A percentile compares a stretch with the other conserved stretches of the same genome.
phyloP scores from a whole-genome alignment of 2,113 vertebrate species.

The Cheilinus undulatus region DNA sequence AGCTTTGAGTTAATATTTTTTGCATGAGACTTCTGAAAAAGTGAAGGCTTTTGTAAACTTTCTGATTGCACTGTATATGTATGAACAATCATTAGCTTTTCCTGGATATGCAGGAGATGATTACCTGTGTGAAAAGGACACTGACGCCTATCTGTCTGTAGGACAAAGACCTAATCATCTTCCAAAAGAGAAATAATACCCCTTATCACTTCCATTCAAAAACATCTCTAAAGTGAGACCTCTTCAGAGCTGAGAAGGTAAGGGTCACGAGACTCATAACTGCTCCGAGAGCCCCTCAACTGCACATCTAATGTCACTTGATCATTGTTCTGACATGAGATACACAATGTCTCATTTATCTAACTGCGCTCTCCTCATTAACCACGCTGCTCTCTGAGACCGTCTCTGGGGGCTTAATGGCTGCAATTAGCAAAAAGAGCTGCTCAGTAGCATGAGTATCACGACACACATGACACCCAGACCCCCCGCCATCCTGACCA shows the following conservation, averaged over 20 bases:
- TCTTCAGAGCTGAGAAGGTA: background rate
- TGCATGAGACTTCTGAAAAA: too few species aligned
- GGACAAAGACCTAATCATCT: slow-evolving; percentile 62
- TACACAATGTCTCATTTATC: slow-evolving; percentile 74
- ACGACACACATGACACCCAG: slow-evolving; percentile 44
- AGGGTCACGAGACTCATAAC: slow-evolving; percentile 23
- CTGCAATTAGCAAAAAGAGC: slow-evolving; percentile 76
- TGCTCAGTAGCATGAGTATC: slow-evolving; percentile 40
- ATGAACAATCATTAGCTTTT: background rate
- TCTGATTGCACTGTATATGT: background rate
- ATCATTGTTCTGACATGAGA: slow-evolving; percentile 64
- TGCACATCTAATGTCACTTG: slow-evolving; percentile 36
- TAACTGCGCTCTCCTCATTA: slow-evolving; percentile 72
- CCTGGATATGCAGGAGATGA: background rate
- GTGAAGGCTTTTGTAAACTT: too few species aligned
- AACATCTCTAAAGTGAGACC: background rate
- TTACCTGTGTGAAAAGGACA: background rate
- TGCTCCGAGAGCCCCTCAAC: slow-evolving; percentile 33
- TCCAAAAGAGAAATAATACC: slow-evolving; percentile 35
- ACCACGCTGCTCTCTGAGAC: slow-evolving; percentile 44
- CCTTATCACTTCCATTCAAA: slow-evolving; percentile 41
- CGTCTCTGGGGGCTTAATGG: slow-evolving; percentile 68
- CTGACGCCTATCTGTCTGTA: background rate
- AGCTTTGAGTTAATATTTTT: too few species aligned
- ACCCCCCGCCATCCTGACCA: slow-evolving; percentile 15